A percentile compares a stretch with the other conserved stretches of the same genome.
Evolutionary conservation across 2,113 vertebrate genomes (phyloP).

Genomic region (Clinocottus analis): DNA sequence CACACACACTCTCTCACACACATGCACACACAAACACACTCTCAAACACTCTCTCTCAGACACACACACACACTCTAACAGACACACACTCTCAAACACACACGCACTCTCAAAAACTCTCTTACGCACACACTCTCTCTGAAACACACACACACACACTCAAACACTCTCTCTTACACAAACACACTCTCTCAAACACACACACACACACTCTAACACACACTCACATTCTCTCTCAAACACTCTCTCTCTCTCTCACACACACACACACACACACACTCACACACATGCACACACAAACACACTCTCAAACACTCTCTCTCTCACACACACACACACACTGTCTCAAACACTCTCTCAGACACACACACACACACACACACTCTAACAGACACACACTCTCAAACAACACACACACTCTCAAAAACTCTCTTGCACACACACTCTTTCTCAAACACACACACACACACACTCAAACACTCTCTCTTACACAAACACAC

Average conservation of each 20-base stretch:
- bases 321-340: not conserved
- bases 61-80: conserved; percentile 58
- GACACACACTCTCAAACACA: no score
- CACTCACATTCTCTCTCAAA: conserved; percentile 31
- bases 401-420: no score
- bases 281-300: conserved; percentile 61
- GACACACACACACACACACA: conserved; percentile 61
- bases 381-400: no score
- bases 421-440: no score
- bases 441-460: no score
- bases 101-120: no score
- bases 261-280: conserved; percentile 50
- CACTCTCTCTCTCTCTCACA: conserved; percentile 62
- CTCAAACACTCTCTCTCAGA: no score
- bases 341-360: no score
- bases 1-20: conserved; percentile 62
- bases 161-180: no score
- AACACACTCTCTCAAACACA: no score
- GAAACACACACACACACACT: conserved; percentile 56
- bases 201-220: conserved; percentile 53
- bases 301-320: conserved; percentile 62
- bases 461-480: conserved; percentile 59
- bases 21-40: conserved; percentile 47
- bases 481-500: no score
- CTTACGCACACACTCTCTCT: no score